A percentile compares a stretch with the other conserved stretches of the same genome.
Evolutionary conservation across 2,797 vertebrate genomes (phyloP).

Genomic region (Bradypodion ventrale): DNA sequence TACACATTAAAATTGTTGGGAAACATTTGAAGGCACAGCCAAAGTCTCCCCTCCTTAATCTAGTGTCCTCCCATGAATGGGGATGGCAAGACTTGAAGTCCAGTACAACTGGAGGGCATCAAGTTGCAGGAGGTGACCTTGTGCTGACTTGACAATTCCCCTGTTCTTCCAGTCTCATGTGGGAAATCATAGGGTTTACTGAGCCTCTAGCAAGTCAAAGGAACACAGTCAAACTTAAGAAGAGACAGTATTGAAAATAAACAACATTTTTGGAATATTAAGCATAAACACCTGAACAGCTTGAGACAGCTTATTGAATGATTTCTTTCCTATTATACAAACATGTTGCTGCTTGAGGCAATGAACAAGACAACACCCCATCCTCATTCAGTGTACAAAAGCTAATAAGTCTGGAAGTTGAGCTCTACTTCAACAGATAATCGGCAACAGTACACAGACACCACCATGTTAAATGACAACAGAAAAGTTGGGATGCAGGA

Average conservation of each 20-base stretch:
- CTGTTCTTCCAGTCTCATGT: background rate
- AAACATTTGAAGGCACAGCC: background rate
- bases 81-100: background rate
- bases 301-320: too few species aligned
- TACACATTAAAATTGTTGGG: background rate
- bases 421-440: too few species aligned
- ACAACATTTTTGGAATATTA: conserved; percentile 18
- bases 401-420: too few species aligned
- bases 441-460: too few species aligned
- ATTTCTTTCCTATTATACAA: too few species aligned
- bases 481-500: too few species aligned
- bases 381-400: too few species aligned
- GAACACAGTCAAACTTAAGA: conserved; percentile 51
- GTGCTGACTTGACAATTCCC: too few species aligned
- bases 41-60: background rate
- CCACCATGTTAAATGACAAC: too few species aligned
- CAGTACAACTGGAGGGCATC: background rate
- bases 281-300: background rate
- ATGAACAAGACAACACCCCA: too few species aligned
- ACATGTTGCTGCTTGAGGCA: too few species aligned
- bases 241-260: conserved; percentile 56
- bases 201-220: background rate
- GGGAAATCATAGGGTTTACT: background rate
- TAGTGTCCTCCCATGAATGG: background rate
- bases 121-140: background rate